Evolutionary conservation across 2,113 vertebrate genomes (phyloP).

Genomic region (Macroglossus sobrinus): DNA sequence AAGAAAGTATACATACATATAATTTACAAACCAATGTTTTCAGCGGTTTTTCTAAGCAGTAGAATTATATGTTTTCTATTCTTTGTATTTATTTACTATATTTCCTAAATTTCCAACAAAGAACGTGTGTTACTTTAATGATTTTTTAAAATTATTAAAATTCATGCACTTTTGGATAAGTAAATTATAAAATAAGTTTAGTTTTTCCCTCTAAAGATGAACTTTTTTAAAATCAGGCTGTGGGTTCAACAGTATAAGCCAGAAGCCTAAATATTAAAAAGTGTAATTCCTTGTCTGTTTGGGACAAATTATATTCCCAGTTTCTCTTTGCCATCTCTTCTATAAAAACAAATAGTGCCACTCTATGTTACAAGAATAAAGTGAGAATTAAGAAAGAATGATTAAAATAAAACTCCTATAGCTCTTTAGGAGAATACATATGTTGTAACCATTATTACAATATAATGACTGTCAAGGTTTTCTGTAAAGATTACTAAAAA

Average conservation of each 20-base stretch:
- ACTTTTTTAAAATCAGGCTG: background rate
- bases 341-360: background rate
- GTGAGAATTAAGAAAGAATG: background rate
- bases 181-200: background rate
- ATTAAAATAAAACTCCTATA: constrained; percentile 13
- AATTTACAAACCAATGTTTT: background rate
- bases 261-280: background rate
- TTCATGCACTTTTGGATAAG: background rate
- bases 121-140: background rate
- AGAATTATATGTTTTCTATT: background rate
- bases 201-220: constrained; percentile 1
- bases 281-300: background rate
- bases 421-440: background rate
- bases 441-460: background rate
- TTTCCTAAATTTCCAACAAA: background rate
- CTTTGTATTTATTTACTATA: background rate
- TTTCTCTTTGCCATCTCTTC: background rate
- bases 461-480: background rate
- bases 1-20: background rate
- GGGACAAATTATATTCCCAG: background rate
- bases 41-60: background rate
- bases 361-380: background rate
- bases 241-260: background rate
- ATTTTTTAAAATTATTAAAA: background rate
- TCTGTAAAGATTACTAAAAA: background rate